Conservation (phyloP, 2,113 vertebrate genomes). For the Thermophis baileyi region DNA sequence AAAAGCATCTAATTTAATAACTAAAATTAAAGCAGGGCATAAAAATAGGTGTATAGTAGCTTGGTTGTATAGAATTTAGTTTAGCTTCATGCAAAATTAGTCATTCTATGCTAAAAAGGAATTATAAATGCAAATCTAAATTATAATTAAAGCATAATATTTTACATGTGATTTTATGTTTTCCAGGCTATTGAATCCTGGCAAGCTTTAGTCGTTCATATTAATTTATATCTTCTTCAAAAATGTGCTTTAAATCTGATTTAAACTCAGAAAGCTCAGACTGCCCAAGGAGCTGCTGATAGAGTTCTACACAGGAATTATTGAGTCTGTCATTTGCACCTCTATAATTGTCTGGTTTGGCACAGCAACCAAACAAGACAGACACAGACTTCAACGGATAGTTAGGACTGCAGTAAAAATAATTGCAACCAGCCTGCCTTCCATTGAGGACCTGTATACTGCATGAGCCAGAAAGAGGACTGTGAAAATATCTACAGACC, state of each 20-base stretch:
- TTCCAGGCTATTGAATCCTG: not conserved
- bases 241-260: not conserved
- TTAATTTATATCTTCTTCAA: not conserved
- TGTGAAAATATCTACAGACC: too few relatives aligned
- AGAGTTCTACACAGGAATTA: too few relatives aligned
- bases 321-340: too few relatives aligned
- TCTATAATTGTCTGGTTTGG: too few relatives aligned
- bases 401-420: too few relatives aligned
- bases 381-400: too few relatives aligned
- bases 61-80: not conserved
- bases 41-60: not conserved
- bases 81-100: not conserved
- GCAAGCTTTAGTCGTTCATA: not conserved
- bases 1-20: not conserved
- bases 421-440: too few relatives aligned
- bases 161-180: not conserved
- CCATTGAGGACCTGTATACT: too few relatives aligned
- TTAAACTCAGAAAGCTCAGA: not conserved
- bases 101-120: not conserved
- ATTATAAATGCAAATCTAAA: not conserved
- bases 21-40: not conserved
- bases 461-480: too few relatives aligned
- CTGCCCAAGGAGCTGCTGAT: too few relatives aligned
- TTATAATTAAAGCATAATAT: not conserved
- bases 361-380: too few relatives aligned